Evolutionary conservation across 2,113 vertebrate species (phyloP), one percentile per base, ranked within the genome.

Genomic region (Anser cygnoides): DNA sequence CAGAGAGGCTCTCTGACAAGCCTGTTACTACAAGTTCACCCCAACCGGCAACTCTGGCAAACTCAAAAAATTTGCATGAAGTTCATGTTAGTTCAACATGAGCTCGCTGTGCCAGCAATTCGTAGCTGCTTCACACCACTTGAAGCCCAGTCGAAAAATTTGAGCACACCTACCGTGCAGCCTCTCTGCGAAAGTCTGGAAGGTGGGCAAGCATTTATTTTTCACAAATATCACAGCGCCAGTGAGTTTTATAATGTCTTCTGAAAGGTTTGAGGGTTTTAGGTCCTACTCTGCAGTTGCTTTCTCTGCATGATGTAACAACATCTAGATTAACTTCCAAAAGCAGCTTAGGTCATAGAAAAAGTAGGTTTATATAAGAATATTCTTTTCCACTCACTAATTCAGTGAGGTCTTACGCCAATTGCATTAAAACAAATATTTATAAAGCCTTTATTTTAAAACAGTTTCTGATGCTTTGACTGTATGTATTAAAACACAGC

Each of bases 11-110:
- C 70, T 94, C 80, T 3, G 17, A 77, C 23, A 44, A 95, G 86
- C 77, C 44, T 88, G 90, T 81, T 87, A 71, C 74, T 67, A 87
- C 87, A 89, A 72, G 94, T 83, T 95, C 58, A 3, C 76, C 80
- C 59, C 50, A 71, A 49, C 13, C 2, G 1, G 55, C 80, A 58
- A 39, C 65, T 78, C 83, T 15, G 28, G 92, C 68, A 83, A 92
- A 59, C 7, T 10, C 2, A 7, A 82, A 82, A 77, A 89, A 63
- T 28, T 33, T 92, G 66, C 82, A 55, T 67, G 35, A 65, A 76
- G 96, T 95, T 96, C 92, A 84, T 84, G 80, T 95, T 73, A 93
- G 93, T 94, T 97, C 92, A 97, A 28, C 23, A 10, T 70, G 35
- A 91, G 46, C 65, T 86, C 88, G 54, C 4, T 2, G 35, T 94